A percentile compares a stretch with the other conserved stretches of the same genome.
Evolutionary conservation across 1,140 invertebrate genomes (phyloP).

Genomic region (Parapsyche elsis): DNA sequence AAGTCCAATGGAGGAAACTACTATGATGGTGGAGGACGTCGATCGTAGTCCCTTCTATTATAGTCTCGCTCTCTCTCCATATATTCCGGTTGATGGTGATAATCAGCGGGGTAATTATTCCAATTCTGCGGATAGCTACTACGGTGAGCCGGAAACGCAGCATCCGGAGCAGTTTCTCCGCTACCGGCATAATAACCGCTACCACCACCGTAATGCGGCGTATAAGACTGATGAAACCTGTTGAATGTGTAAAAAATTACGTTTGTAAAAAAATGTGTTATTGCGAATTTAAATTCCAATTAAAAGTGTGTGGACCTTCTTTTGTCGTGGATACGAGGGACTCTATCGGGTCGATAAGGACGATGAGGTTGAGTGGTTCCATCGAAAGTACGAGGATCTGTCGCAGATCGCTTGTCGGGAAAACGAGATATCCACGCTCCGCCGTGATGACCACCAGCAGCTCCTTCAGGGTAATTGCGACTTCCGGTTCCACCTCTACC

Average conservation of each 20-base stretch:
- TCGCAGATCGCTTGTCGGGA: conserved; percentile 45
- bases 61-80: conserved; percentile 45
- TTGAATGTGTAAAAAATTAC: background rate
- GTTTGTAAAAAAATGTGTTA: background rate
- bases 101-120: conserved; percentile 53
- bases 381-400: conserved; percentile 48
- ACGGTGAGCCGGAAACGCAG: conserved; percentile 31
- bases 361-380: conserved; percentile 29
- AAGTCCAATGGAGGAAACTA: background rate
- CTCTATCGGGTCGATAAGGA: conserved; percentile 60
- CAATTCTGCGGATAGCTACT: conserved; percentile 51
- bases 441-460: background rate
- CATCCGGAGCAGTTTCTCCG: conserved; percentile 11
- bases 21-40: conserved; percentile 50
- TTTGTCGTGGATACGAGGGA: conserved; percentile 63
- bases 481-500: conserved; percentile 43
- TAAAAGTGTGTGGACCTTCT: conserved; percentile 58
- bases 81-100: conserved; percentile 43
- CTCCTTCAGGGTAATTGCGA: conserved; percentile 27
- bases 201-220: conserved; percentile 1
- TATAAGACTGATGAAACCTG: conserved; percentile 32
- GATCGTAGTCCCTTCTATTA: conserved; percentile 49
- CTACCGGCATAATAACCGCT: conserved; percentile 33
- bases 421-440: conserved; percentile 33
- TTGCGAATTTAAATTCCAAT: background rate